phyloP scores from a whole-genome alignment of 2,888 invertebrate species.

The Boloria euphrosyne region DNA sequence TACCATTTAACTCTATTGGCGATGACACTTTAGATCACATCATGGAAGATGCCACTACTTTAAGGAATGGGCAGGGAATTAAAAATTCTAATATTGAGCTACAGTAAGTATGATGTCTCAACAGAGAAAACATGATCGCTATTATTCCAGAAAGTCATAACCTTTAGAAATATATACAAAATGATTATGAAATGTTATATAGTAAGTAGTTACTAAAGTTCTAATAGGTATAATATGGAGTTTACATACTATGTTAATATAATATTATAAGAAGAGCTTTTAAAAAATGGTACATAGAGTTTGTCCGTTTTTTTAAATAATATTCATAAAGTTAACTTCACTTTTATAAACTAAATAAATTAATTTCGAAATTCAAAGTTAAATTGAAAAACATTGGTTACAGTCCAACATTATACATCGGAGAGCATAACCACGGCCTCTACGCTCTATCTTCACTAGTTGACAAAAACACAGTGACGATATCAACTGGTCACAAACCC shows the following conservation, averaged over 20 bases:
- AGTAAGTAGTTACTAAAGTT: too few species aligned
- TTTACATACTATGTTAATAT: too few species aligned
- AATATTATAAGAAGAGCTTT: too few species aligned
- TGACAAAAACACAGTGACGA: slow-evolving; percentile 93
- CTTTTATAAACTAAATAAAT: too few species aligned
- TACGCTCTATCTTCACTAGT: slow-evolving; percentile 96
- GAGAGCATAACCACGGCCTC: slow-evolving; percentile 91
- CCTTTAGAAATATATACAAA: too few species aligned
- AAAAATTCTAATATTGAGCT: slow-evolving; percentile 83
- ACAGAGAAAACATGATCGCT: slow-evolving; percentile 1
- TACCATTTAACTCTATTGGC: slow-evolving; percentile 95
- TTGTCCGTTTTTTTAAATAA: too few species aligned
- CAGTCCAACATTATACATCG: slow-evolving; percentile 96
- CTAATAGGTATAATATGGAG: too few species aligned
- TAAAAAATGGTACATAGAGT: too few species aligned
- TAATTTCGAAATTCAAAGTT: too few species aligned
- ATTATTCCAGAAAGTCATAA: background rate
- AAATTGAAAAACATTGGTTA: slow-evolving; percentile 43
- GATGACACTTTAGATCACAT: slow-evolving; percentile 91
- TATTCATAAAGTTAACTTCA: too few species aligned
- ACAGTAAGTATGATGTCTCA: slow-evolving; percentile 72
- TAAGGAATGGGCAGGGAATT: slow-evolving; percentile 82
- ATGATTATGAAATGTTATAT: too few species aligned
- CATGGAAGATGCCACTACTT: slow-evolving; percentile 81
- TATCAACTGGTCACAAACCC: slow-evolving; percentile 86